Base-by-base conservation (phyloP, 2,888 invertebrate species). In the Colletes collaris region DNA sequence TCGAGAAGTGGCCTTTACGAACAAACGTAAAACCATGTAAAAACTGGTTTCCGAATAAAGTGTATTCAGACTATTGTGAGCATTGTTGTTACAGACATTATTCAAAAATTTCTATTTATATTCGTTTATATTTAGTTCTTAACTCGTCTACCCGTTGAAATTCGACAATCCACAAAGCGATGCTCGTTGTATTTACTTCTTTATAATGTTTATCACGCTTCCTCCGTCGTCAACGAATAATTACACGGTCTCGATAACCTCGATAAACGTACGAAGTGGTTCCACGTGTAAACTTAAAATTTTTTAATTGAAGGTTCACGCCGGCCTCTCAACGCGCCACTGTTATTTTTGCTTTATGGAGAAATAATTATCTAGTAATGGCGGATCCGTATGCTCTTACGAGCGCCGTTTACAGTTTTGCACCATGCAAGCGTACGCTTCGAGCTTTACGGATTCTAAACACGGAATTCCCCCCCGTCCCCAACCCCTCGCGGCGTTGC, bases 341-440 rank as follows among this genome's bases (percentile, higher is more conserved):
- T 76, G 76, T 84, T 79, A 79, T 79, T 74, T 59, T 56, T 59
- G 27, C 70, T 79, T 80, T 69, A 82, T 73, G 86, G 82, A 69
- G 67, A 82, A 86, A 77, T 83, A 86, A 86, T 86, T 79, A 76
- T 82, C 82, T 68, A 78, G 71, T 81, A 84, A 86, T 72, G 82
- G 79, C 79, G 73, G 78, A 65, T 69, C 76, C 65, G 79, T 81
- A 71, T 65, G 76, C 76, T 75, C 64, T 71, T 69, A 84, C 78
- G 84, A 77, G 77, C 75, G 84, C 63, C 86, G 83, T 86, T 85
- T 85, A 85, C 80, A 84, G 85, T 82, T 85, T 86, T 81, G 86
- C 84, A 74, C 82, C 85, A 83, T 81, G 85, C 85, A 71, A 85
- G 73, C 79, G 78, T 73, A 76, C 75, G 73, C 79, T 76, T 44